These are phyloP conservation scores for Volucella inanis DNA, from an alignment of 2,888 invertebrate species.

Conservation along the genomic window DNA sequence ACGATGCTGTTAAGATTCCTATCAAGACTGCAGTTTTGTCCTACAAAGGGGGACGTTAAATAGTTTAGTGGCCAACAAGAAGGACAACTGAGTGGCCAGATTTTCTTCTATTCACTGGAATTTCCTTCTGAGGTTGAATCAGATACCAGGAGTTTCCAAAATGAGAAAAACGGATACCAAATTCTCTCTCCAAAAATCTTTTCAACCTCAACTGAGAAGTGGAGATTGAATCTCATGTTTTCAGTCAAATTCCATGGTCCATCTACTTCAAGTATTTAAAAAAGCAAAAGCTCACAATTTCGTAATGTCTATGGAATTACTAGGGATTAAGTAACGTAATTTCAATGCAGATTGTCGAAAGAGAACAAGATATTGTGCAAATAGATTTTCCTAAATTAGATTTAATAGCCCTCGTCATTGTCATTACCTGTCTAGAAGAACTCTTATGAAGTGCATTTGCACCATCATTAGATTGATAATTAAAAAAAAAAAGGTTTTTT, in stretches of 20 bases:
- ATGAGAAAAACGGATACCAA: background rate
- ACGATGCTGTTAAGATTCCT: constrained; percentile 3
- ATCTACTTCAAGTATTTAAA: background rate
- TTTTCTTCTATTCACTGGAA: background rate
- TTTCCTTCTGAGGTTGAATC: constrained; percentile 14
- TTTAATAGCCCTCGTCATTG: constrained; percentile 11
- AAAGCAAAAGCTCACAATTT: background rate
- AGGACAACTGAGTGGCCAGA: constrained; percentile 18
- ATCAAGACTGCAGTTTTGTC: constrained; percentile 11
- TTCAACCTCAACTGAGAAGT: constrained; percentile 2
- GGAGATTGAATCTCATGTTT: background rate
- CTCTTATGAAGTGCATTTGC: constrained; percentile 3
- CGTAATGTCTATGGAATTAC: constrained; percentile 7
- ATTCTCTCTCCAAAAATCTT: constrained; percentile 16
- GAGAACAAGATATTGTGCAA: background rate
- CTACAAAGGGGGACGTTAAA: constrained; percentile 1
- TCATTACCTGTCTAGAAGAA: background rate
- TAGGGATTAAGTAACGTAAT: background rate
- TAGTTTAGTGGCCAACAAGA: constrained; percentile 28
- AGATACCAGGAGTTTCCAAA: constrained; percentile 18
- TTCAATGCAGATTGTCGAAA: background rate
- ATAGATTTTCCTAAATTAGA: constrained; percentile 22
- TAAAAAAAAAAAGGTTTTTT: background rate
- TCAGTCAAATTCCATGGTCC: constrained; percentile 1
- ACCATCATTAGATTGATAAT: constrained; percentile 20